Base-by-base conservation (phyloP, 2,113 vertebrate genomes). In the Thomomys bottae region DNA sequence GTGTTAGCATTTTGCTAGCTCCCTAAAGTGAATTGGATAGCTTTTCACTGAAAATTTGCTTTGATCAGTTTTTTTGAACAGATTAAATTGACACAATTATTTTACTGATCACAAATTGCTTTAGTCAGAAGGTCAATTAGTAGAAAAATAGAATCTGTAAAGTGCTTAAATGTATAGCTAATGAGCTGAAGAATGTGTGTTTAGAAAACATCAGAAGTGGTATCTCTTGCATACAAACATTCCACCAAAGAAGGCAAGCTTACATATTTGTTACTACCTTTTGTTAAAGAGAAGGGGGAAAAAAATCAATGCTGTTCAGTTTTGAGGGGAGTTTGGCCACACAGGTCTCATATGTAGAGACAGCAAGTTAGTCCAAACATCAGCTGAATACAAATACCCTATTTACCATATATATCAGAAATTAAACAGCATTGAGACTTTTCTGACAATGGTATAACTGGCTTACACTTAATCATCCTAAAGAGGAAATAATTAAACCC, bases 371-470 rank as follows among this genome's bases (percentile, higher is more conserved):
- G n/a, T 80, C 4, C 14, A 82, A 80, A 95, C 85, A 84, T 40
- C 17, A n/a, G n/a, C 75, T 88, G 96, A 90, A 96, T 97, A 95
- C 84, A 95, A 94, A 97, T 81, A 20, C 3, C 89, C 86, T 95
- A 85, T 73, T 94, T 95, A 93, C 67, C 45, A 80, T 80, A 83
- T 42, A 81, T 88, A 88, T 94, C 83, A 88, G 93, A 95, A 94
- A 94, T 95, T 88, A 97, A 64, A 91, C 66, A 86, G 76, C 90
- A 88, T 84, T 87, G 67, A 93, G 75, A 59, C 5, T 88, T 84
- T 91, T 84, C 79, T 67, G 85, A 91, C 36, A 89, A 83, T 75
- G 84, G 28, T 80, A 59, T 94, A 94, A 86, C 67, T 75, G 82
- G 21, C 20, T 83, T 82, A 54, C 18, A 59, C 45, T 92, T 93